phyloP scores from a whole-genome alignment of 2,113 vertebrate species.

The Gymnobelideus leadbeateri region DNA sequence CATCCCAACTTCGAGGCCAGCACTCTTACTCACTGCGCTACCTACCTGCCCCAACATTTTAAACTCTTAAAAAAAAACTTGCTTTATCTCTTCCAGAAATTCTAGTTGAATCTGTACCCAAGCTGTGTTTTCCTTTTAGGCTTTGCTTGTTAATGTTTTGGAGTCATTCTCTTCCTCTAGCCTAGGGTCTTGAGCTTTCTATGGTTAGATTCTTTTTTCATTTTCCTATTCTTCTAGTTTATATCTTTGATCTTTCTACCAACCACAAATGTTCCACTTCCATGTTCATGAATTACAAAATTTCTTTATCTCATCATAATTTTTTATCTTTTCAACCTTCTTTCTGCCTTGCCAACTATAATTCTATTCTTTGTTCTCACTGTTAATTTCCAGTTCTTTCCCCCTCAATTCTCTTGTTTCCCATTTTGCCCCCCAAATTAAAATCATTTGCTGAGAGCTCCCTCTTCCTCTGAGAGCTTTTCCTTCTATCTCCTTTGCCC shows the following conservation, averaged over 20 bases:
- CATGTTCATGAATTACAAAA: neutral
- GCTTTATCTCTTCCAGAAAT: neutral
- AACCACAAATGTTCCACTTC: neutral
- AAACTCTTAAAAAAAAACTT: neutral
- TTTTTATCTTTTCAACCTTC: neutral
- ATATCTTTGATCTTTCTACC: neutral
- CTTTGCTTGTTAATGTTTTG: neutral
- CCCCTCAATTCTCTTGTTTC: neutral
- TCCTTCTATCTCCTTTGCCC: too few relatives aligned
- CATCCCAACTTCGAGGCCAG: too few relatives aligned
- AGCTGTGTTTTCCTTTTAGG: neutral
- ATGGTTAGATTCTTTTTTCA: neutral
- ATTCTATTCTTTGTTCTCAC: too few relatives aligned
- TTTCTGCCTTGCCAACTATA: too few relatives aligned
- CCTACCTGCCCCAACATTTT: too few relatives aligned
- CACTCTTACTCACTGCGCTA: too few relatives aligned
- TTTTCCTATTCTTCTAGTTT: neutral
- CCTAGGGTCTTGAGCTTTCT: neutral
- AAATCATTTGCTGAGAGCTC: too few relatives aligned
- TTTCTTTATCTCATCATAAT: neutral
- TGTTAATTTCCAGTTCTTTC: too few relatives aligned
- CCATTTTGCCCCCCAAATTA: too few relatives aligned
- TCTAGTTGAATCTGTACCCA: neutral
- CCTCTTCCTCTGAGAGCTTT: too few relatives aligned
- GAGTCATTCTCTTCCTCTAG: neutral